Percentiles rank a stretch among this genome's conserved stretches.
Conservation (phyloP, 2,797 vertebrate genomes). For the Tragelaphus oryx region DNA sequence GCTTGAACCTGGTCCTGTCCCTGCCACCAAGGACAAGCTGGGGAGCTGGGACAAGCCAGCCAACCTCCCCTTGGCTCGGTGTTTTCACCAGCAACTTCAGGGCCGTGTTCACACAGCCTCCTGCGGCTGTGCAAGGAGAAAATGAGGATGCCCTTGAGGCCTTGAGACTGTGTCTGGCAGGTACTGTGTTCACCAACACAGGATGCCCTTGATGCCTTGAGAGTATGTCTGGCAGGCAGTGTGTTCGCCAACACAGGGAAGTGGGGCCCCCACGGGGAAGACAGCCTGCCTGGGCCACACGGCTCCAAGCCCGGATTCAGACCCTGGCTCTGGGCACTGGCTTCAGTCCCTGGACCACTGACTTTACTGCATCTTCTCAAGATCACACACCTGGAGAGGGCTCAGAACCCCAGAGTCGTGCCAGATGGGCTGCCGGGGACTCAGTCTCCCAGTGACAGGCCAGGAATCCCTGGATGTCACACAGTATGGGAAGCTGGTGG, state of each 20-base stretch:
- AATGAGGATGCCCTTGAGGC: fast-evolving
- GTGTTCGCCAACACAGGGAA: not conserved
- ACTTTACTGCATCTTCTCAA: not conserved
- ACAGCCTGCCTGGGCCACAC: not conserved
- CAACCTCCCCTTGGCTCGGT: fast-evolving
- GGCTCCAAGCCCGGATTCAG: not conserved
- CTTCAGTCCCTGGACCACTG: not conserved
- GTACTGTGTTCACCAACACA: not conserved
- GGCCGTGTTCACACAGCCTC: fast-evolving
- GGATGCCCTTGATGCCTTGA: too few species aligned
- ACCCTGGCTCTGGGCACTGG: not conserved
- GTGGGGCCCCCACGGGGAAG: fast-evolving
- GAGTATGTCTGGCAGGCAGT: fast-evolving
- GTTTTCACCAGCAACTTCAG: not conserved
- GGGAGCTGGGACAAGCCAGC: not conserved
- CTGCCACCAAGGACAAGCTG: too few species aligned
- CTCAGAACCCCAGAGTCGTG: not conserved
- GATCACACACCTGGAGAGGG: not conserved
- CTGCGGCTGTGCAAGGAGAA: not conserved
- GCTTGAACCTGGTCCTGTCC: fast-evolving
- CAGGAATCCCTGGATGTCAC: fast-evolving
- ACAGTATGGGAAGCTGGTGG: not conserved
- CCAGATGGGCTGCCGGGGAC: not conserved
- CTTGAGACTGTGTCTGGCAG: fast-evolving
- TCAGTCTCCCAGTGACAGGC: too few species aligned